Conservation (phyloP, 2,888 invertebrate species). For the Platerodrilus igneus region DNA sequence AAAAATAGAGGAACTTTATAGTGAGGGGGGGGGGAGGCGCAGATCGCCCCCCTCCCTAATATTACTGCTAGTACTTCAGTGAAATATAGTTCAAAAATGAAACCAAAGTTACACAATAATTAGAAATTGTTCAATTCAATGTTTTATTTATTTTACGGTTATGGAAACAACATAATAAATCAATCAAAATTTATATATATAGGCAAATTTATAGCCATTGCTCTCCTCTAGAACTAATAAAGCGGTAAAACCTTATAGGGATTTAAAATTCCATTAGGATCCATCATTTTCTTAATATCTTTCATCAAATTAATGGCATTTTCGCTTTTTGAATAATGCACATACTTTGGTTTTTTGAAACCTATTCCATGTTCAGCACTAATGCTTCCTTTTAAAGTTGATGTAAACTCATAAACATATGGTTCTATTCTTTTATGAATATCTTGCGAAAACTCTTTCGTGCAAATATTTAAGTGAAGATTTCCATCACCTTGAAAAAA, state of each 20-base stretch:
- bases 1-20: too few relatives aligned
- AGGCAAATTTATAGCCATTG: too few relatives aligned
- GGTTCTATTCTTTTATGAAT: slow-evolving; percentile 73
- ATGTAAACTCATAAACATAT: slow-evolving; percentile 85
- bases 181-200: too few relatives aligned
- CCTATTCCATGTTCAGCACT: slow-evolving; percentile 99
- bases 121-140: too few relatives aligned
- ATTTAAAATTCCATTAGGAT: slow-evolving; percentile 92
- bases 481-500: slow-evolving; percentile 78
- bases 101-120: too few relatives aligned
- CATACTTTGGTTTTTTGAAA: slow-evolving; percentile 76
- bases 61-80: too few relatives aligned
- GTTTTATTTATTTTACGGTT: too few relatives aligned
- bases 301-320: slow-evolving; percentile 77
- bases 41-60: too few relatives aligned
- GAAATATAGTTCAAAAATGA: too few relatives aligned
- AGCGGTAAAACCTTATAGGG: slow-evolving; percentile 86
- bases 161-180: too few relatives aligned
- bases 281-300: slow-evolving; percentile 77
- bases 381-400: slow-evolving; percentile 76
- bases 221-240: too few relatives aligned
- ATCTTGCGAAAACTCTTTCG: slow-evolving; percentile 61
- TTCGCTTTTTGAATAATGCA: slow-evolving; percentile 74
- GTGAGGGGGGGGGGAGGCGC: too few relatives aligned
- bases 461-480: slow-evolving; percentile 85